Percentiles rank a stretch among this genome's conserved stretches.
These are phyloP conservation scores for Cepaea nemoralis DNA, from an alignment of 1,140 invertebrate species.

Conservation along the genomic window DNA sequence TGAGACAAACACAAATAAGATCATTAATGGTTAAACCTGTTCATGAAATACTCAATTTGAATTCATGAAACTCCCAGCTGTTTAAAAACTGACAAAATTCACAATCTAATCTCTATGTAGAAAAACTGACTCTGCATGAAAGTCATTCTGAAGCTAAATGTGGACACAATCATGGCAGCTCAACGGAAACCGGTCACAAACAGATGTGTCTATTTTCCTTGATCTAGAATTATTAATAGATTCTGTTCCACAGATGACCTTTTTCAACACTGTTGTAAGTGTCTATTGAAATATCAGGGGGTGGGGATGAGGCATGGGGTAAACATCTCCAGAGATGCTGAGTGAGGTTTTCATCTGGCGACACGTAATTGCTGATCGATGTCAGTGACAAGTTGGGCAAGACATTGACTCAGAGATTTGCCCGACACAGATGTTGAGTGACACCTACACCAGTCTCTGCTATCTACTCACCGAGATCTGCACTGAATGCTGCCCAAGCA, in stretches of 20 bases:
- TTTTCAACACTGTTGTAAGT: background rate
- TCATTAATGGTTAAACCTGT: background rate
- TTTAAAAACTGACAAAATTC: background rate
- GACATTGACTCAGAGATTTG: too few relatives aligned
- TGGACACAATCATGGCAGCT: background rate
- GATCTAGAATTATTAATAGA: background rate
- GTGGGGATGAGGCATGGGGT: too few relatives aligned
- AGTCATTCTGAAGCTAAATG: background rate
- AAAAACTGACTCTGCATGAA: background rate
- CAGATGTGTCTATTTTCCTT: background rate
- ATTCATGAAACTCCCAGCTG: background rate
- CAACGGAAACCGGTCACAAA: background rate
- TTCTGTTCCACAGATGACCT: background rate
- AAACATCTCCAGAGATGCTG: too few relatives aligned
- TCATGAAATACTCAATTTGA: background rate
- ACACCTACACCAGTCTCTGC: too few relatives aligned
- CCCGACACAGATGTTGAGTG: too few relatives aligned
- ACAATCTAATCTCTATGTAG: background rate
- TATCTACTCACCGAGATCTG: too few relatives aligned
- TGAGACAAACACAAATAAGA: background rate
- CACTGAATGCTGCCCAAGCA: too few relatives aligned
- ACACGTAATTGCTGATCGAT: too few relatives aligned
- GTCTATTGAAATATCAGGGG: too few relatives aligned
- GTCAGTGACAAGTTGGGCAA: too few relatives aligned
- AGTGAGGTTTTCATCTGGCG: too few relatives aligned